These are phyloP conservation scores for Drosophila rufa DNA, from an alignment of 1,140 invertebrate genomes.

Conservation along the genomic window DNA sequence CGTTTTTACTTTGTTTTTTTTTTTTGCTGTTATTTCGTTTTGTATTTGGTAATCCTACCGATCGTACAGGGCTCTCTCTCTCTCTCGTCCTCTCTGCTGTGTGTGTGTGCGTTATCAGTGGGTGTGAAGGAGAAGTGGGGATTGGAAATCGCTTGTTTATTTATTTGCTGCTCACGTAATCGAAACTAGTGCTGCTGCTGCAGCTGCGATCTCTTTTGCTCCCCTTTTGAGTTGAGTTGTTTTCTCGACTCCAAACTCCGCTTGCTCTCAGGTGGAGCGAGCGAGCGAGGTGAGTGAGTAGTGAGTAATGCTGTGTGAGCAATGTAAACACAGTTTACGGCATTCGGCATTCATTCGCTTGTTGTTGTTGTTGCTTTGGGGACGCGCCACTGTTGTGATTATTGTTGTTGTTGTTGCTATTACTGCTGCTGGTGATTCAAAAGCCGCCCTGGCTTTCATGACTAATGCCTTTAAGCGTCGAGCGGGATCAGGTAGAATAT, in stretches of 20 bases:
- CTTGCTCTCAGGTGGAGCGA: conserved; percentile 18
- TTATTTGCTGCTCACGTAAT: conserved; percentile 56
- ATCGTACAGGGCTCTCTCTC: conserved; percentile 16
- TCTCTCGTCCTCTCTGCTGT: not conserved
- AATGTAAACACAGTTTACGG: conserved; percentile 76
- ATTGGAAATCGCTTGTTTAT: conserved; percentile 37
- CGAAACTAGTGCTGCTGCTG: conserved; percentile 20
- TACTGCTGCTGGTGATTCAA: conserved; percentile 58
- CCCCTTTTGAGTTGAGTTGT: conserved; percentile 8
- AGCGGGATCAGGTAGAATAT: conserved; percentile 39
- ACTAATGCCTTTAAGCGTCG: conserved; percentile 62
- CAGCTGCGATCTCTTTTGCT: conserved; percentile 34
- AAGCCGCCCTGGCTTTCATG: conserved; percentile 60
- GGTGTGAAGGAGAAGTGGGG: not conserved
- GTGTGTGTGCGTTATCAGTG: conserved; percentile 29
- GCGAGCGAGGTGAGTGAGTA: conserved; percentile 24
- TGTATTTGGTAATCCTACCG: conserved; percentile 34
- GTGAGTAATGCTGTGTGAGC: conserved; percentile 53
- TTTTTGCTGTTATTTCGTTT: not conserved
- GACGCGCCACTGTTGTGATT: conserved; percentile 42
- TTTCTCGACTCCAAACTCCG: not conserved
- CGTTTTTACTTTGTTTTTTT: conserved; percentile 1
- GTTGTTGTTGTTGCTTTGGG: conserved; percentile 15
- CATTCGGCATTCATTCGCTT: conserved; percentile 37
- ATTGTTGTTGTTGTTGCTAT: conserved; percentile 16